Conservation (phyloP, 1,140 invertebrate genomes). For the Drosophila elegans region DNA sequence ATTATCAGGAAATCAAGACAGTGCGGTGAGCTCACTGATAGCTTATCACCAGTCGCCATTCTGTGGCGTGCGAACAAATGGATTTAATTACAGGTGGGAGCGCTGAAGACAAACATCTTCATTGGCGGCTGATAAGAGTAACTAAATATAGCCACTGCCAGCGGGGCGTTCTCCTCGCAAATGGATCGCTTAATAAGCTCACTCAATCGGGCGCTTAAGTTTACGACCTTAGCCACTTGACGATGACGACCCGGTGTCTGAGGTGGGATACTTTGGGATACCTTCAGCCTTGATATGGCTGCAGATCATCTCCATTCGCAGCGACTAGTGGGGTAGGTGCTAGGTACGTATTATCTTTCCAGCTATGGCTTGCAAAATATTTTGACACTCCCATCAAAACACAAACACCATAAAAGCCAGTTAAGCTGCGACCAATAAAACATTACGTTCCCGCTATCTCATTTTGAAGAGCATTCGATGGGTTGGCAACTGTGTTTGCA, state of each 20-base stretch:
- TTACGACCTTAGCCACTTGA: constrained; percentile 34
- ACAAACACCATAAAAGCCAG: constrained; percentile 42
- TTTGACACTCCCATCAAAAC: constrained; percentile 36
- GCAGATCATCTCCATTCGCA: background rate
- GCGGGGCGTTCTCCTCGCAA: constrained; percentile 30
- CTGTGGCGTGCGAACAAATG: constrained; percentile 21
- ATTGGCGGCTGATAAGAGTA: constrained; percentile 22
- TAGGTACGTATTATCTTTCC: background rate
- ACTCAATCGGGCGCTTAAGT: constrained; percentile 26
- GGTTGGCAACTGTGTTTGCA: constrained; percentile 42
- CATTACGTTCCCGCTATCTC: constrained; percentile 13
- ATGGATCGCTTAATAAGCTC: constrained; percentile 41
- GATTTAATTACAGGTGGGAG: constrained; percentile 32
- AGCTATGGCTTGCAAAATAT: constrained; percentile 19
- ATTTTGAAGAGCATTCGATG: constrained; percentile 28
- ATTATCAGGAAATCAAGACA: constrained; percentile 37
- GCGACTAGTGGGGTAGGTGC: constrained; percentile 24
- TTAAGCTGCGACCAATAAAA: constrained; percentile 40
- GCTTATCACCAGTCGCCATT: constrained; percentile 19
- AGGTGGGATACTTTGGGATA: background rate
- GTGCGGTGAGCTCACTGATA: constrained; percentile 48
- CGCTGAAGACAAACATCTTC: constrained; percentile 1
- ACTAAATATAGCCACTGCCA: constrained; percentile 26
- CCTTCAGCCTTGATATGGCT: constrained; percentile 8
- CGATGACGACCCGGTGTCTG: constrained; percentile 38